These are phyloP conservation scores for Aphyosemion australe DNA, from an alignment of 2,113 vertebrate genomes.

Conservation along the genomic window DNA sequence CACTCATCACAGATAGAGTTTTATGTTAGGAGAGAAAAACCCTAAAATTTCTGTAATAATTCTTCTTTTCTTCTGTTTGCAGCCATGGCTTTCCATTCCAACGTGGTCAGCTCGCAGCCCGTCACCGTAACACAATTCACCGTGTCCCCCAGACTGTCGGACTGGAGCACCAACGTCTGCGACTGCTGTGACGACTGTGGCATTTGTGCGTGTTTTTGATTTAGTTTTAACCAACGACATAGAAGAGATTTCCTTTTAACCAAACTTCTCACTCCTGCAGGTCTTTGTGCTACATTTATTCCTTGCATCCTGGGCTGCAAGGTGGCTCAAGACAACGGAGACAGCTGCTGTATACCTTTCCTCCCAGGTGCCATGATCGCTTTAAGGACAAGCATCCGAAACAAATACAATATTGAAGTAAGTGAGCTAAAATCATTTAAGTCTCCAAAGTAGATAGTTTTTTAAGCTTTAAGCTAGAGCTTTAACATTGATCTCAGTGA, in stretches of 20 bases:
- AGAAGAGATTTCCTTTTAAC: not conserved
- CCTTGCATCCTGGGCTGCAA: slow-evolving; percentile 86
- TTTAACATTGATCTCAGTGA: too few species aligned
- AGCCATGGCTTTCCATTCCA: slow-evolving; percentile 76
- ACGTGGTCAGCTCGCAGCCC: slow-evolving; percentile 73
- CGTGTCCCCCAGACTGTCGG: slow-evolving; percentile 42
- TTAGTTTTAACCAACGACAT: not conserved
- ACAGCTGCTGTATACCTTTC: slow-evolving; percentile 78
- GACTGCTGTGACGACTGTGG: slow-evolving; percentile 81
- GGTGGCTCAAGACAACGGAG: slow-evolving; percentile 77
- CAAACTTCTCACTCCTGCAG: slow-evolving; percentile 56
- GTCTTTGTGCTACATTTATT: slow-evolving; percentile 83
- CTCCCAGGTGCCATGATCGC: slow-evolving; percentile 79
- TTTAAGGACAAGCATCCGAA: slow-evolving; percentile 76
- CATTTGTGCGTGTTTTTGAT: slow-evolving; percentile 71
- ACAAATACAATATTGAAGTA: slow-evolving; percentile 74
- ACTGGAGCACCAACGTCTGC: slow-evolving; percentile 76
- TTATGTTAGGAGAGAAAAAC: slow-evolving; percentile 1
- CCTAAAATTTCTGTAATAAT: not conserved
- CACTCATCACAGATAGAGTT: not conserved
- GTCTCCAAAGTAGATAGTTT: too few species aligned
- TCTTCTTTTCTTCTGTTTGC: slow-evolving; percentile 4
- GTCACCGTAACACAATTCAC: slow-evolving; percentile 65
- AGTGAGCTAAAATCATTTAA: slow-evolving; percentile 33
- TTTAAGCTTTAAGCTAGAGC: too few species aligned